A percentile compares a stretch with the other conserved stretches of the same genome.
Evolutionary conservation across 2,888 invertebrate species (phyloP).

Genomic region (Amiota communis): DNA sequence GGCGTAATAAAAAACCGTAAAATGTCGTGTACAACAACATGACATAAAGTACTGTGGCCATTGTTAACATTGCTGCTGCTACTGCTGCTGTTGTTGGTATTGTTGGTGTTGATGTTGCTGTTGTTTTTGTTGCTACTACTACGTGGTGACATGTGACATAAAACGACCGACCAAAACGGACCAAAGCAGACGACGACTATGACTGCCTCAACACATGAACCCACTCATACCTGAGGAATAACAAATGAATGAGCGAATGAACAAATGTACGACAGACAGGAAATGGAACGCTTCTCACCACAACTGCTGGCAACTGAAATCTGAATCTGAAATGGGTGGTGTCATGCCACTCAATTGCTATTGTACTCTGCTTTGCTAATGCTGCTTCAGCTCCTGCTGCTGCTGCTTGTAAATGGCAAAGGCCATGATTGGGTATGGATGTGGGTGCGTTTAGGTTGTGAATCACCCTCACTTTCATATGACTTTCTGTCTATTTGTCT

Average conservation of each 20-base stretch:
- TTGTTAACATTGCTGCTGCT: not conserved
- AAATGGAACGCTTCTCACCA: not conserved
- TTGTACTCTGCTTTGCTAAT: too few relatives aligned
- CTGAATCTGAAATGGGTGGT: too few relatives aligned
- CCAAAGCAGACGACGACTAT: not conserved
- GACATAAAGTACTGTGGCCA: conserved; percentile 53
- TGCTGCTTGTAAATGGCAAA: not conserved
- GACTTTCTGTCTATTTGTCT: conserved; percentile 2
- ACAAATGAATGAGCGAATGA: not conserved
- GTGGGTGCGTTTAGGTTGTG: not conserved
- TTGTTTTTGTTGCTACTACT: not conserved
- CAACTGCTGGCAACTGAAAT: too few relatives aligned
- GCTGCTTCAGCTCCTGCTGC: too few relatives aligned
- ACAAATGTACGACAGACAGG: conserved; percentile 13
- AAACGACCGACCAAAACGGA: conserved; percentile 1
- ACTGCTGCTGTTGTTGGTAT: not conserved
- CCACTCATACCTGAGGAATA: not conserved
- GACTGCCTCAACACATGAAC: not conserved
- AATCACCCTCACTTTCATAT: not conserved
- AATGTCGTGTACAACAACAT: conserved; percentile 62
- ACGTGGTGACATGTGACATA: conserved; percentile 24
- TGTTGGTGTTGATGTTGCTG: not conserved
- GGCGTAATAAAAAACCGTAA: conserved; percentile 65
- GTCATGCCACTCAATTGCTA: too few relatives aligned
- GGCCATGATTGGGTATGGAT: not conserved